Evolutionary conservation across 2,797 vertebrate genomes (phyloP), one percentile per base, ranked within the genome.

Genomic region (Pyrocephalus nanus): DNA sequence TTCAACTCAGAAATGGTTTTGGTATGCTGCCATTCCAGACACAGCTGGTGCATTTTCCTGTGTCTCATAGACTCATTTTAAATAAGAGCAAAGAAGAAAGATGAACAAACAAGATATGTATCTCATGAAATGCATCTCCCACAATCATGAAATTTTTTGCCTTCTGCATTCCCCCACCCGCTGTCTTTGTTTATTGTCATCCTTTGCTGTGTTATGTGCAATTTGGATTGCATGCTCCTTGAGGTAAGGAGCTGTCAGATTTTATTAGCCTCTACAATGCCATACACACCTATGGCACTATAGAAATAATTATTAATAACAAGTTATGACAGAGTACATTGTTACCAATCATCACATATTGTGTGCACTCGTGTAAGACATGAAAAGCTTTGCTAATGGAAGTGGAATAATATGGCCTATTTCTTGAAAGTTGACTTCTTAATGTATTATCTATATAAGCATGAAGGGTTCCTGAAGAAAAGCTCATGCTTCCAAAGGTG

Each of bases 261-360:
- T 90, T 76, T 60, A 87, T 87, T 81, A 87, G 36, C 61, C 66
- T 79, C 23, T 21, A 76, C 36, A 71, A 57, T 26, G 30, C 25
- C 32, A n/a, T 17, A 17, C 34, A 61, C 66, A 96, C 58, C 64
- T 82, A 64, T 76, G 25, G 22, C 34, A 50, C 42, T n/a, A 61
- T 2, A 85, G 86, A 89, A 91, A 84, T 89, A 94, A 93, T 92
- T 93, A 90, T 65, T 93, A 70, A 64, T 76, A 96, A 94, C 36
- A 72, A 66, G 70, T 94, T 88, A 86, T 82, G 92, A 87, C 93
- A 92, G 51, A 87, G 15, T 40, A 82, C 67, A 26, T 86, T 91
- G 71, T 57, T 84, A 89, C 26, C 25, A 84, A 43, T 73, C 67
- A 76, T 74, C 57, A 57, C 42, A 21, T 38, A 70, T 50, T 85